A percentile compares a stretch with the other conserved stretches of the same genome.
Conservation (phyloP, 2,797 vertebrate genomes). For the Sebastes vulpes region DNA sequence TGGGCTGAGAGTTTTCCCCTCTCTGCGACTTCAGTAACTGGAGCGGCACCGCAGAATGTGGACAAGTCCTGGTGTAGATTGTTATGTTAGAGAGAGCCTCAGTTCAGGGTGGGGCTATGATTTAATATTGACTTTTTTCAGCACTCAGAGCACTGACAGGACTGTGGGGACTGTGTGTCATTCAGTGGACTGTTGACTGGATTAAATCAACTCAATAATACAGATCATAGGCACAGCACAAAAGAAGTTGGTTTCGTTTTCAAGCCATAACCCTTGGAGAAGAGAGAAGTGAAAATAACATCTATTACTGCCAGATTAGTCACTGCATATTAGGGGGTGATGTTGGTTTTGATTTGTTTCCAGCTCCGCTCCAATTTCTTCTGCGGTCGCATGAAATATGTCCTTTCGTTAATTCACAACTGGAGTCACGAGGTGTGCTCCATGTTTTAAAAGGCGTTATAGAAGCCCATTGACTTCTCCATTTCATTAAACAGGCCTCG, state of each 20-base stretch:
- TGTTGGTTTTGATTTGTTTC: constrained; percentile 77
- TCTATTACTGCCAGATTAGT: constrained; percentile 77
- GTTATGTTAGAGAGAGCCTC: constrained; percentile 63
- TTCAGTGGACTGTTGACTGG: constrained; percentile 63
- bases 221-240: constrained; percentile 41
- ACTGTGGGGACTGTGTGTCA: constrained; percentile 52
- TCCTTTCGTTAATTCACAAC: constrained; percentile 66
- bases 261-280: constrained; percentile 48
- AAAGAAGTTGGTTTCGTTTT: constrained; percentile 50
- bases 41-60: constrained; percentile 47
- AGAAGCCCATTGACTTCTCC: constrained; percentile 74
- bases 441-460: constrained; percentile 63
- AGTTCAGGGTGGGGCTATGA: constrained; percentile 50
- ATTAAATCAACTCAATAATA: constrained; percentile 60
- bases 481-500: constrained; percentile 71
- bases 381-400: constrained; percentile 67
- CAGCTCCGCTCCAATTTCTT: constrained; percentile 68
- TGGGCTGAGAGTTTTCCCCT: constrained; percentile 27
- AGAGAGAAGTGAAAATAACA: constrained; percentile 72
- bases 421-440: constrained; percentile 54
- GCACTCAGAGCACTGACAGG: constrained; percentile 42
- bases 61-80: constrained; percentile 63
- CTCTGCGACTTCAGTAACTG: constrained; percentile 37
- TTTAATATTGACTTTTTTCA: constrained; percentile 73
- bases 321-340: constrained; percentile 69